Base-by-base conservation (phyloP, 2,797 vertebrate species). In the Spizella passerina region DNA sequence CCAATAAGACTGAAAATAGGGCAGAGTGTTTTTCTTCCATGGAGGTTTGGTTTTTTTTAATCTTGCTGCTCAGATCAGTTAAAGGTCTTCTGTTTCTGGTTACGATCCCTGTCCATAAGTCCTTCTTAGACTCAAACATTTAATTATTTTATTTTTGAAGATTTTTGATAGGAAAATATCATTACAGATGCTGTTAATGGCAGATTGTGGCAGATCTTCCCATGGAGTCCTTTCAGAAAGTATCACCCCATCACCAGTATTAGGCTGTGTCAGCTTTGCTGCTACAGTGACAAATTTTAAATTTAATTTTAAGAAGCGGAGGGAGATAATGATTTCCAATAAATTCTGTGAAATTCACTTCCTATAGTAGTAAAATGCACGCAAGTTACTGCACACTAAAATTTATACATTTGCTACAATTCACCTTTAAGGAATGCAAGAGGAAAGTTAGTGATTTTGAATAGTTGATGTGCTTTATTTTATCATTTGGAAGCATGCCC, bases 291-390 rank as follows among this genome's bases (percentile, higher is more conserved):
- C 71, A 73, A 68, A 80, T 87, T 90, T 94, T 82, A 86, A 95
- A 90, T 94, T 93, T 88, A 93, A 84, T 57, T 83, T 89, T 96
- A 53, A 93, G 86, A 86, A 91, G 43, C 20, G 0, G 29, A 47
- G 43, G 30, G 52, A 84, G 56, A 75, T 65, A 77, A 88, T 75
- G 68, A 87, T 95, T 95, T 83, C 61, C 68, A 71, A 68, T 93
- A 84, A 93, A 88, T 65, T 68, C 14, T 32, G 27, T 47, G 63
- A 69, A 63, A 71, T 32, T 75, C 71, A 82, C 73, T 90, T 91
- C 47, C 85, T 91, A 4, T 50, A 60, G 86, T 69, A 95, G 81
- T 72, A 93, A 94, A 95, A 91, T 46, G 26, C 30, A 30, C 30
- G 59, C 26, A 75, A 72, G 57, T 94, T 84, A 71, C 75, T 65